Evolutionary conservation across 2,888 invertebrate genomes (phyloP).

Genomic region (Perdita meconis): DNA sequence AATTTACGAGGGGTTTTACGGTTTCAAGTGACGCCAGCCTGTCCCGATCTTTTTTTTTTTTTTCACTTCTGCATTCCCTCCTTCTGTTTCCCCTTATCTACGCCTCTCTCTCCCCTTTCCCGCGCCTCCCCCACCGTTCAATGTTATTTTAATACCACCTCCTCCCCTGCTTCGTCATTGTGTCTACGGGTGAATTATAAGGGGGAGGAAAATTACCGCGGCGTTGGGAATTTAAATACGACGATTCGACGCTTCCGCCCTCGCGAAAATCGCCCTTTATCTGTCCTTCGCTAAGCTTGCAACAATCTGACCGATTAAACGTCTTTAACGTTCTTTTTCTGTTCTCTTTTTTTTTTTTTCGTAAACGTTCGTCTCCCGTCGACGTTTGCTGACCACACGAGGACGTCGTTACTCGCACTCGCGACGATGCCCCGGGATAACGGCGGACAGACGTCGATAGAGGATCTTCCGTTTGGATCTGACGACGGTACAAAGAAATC

Average conservation of each 20-base stretch:
- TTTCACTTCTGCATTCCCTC: too few relatives aligned
- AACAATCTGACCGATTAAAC: not conserved
- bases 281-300: not conserved
- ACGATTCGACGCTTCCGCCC: slow-evolving; percentile 36
- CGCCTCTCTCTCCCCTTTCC: not conserved
- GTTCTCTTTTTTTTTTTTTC: not conserved
- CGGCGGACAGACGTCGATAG: slow-evolving; percentile 45
- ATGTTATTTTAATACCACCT: slow-evolving; percentile 41
- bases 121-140: slow-evolving; percentile 25
- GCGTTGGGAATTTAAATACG: slow-evolving; percentile 27
- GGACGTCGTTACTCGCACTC: slow-evolving; percentile 41
- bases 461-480: slow-evolving; percentile 26
- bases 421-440: slow-evolving; percentile 44
- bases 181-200: slow-evolving; percentile 30
- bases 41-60: slow-evolving; percentile 45
- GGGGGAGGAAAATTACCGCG: slow-evolving; percentile 37
- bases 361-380: not conserved
- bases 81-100: slow-evolving; percentile 21
- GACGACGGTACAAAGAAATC: slow-evolving; percentile 68
- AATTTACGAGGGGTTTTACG: slow-evolving; percentile 68
- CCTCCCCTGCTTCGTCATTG: not conserved
- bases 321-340: too few relatives aligned
- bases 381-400: not conserved
- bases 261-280: slow-evolving; percentile 11
- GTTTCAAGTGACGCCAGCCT: slow-evolving; percentile 56